Base-by-base conservation (phyloP, 2,113 vertebrate species). In the Gymnogyps californianus region DNA sequence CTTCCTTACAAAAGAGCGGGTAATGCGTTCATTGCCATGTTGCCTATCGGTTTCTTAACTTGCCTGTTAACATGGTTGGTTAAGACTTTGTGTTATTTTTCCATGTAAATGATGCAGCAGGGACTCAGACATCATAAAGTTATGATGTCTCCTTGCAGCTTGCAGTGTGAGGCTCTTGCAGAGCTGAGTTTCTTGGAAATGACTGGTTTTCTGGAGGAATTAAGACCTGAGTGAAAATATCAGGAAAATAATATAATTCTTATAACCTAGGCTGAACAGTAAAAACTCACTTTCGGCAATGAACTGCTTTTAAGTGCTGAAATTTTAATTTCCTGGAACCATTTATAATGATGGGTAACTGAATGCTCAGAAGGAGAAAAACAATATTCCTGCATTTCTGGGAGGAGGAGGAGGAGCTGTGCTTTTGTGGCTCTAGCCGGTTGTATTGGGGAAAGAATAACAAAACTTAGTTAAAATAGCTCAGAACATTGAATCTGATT, bases 21-120 rank as follows among this genome's bases (percentile, higher is more conserved):
- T 72, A 80, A 82, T 1, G 1, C 0, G 1, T 57, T 80, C 2
- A 0, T 36, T 28, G 28, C 36, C 46, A 7, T 24, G 32, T 55
- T 80, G 29, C 54, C 46, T 78, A 5, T 46, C 8, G 4, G 25
- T 83, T 81, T 46, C 55, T 59, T 54, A 78, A 71, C 64, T 78
- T n/a, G 55, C 67, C 44, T 82, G 11, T 51, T 89, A 71, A 65
- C 16, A 16, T 3, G 4, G 16, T 26, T 36, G 28, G 17, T 64
- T 83, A 52, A 31, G 38, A 58, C 26, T 29, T 17, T 22, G 32
- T 26, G 29, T 13, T 54, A 22, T 71, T 90, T 77, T 52, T 28
- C 31, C 34, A 3, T 26, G 11, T 54, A 58, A 90, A 81, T n/a
- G 40, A n/a, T 6, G 28, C 5, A 17, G 6, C 44, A 81, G 34